Conservation (phyloP, 2,888 invertebrate genomes). For the Synergus laeviventris region DNA sequence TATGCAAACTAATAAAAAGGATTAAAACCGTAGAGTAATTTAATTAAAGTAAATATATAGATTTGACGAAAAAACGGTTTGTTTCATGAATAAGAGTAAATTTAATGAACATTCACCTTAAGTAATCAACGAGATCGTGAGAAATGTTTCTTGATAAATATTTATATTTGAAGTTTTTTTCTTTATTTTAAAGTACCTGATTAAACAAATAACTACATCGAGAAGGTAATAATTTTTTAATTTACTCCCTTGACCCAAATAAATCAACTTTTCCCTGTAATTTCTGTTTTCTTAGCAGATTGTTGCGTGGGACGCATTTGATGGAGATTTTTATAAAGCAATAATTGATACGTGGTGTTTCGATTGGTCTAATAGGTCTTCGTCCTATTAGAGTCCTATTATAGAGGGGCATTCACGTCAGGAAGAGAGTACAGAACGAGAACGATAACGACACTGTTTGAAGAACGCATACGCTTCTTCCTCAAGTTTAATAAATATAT, state of each 20-base stretch:
- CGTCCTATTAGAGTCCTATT: not conserved
- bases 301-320: not conserved
- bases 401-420: not conserved
- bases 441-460: not conserved
- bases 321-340: not conserved
- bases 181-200: not conserved
- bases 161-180: not conserved
- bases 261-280: slow-evolving; percentile 27
- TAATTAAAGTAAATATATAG: not conserved
- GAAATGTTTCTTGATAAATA: not conserved
- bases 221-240: slow-evolving; percentile 13
- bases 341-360: slow-evolving; percentile 5
- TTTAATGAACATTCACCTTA: not conserved
- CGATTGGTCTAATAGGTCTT: not conserved
- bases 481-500: not conserved
- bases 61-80: not conserved
- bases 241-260: slow-evolving; percentile 8
- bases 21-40: not conserved
- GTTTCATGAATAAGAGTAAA: not conserved
- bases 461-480: not conserved
- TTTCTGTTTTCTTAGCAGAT: slow-evolving; percentile 10
- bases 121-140: not conserved
- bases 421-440: slow-evolving; percentile 3
- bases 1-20: not conserved
- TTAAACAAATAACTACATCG: not conserved